Conservation (phyloP, 2,113 vertebrate genomes). For the Trinectes maculatus region DNA sequence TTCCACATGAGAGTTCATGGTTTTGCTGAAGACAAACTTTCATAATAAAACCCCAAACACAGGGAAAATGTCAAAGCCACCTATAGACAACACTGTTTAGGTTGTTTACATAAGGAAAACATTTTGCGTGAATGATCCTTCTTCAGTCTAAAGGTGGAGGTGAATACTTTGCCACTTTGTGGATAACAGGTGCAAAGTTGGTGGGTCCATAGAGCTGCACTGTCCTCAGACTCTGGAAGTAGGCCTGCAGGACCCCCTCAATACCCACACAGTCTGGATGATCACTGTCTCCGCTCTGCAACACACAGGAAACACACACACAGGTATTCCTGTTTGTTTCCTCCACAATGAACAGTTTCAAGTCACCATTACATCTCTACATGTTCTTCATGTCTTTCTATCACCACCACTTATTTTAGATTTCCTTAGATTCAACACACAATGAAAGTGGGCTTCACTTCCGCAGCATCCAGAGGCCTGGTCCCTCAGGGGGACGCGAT, state of each 20-base stretch:
- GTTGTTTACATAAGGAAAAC: too few relatives aligned
- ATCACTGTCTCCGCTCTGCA: slow-evolving; percentile 63
- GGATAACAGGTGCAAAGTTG: slow-evolving; percentile 94
- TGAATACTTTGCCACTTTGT: slow-evolving; percentile 90
- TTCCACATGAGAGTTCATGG: too few relatives aligned
- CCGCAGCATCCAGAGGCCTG: slow-evolving; percentile 25
- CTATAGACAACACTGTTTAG: too few relatives aligned
- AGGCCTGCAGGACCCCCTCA: slow-evolving; percentile 90
- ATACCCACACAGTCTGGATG: slow-evolving; percentile 75
- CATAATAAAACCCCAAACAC: too few relatives aligned
- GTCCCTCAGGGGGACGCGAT: slow-evolving; percentile 56
- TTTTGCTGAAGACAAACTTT: too few relatives aligned
- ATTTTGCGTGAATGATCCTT: too few relatives aligned
- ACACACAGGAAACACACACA: slow-evolving; percentile 3
- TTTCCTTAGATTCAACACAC: background rate
- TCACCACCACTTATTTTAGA: background rate
- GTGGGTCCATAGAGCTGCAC: slow-evolving; percentile 95
- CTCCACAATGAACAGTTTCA: background rate
- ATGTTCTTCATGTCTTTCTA: background rate
- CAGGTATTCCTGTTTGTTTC: too few relatives aligned
- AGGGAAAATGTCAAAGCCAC: too few relatives aligned
- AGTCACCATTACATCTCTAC: too few relatives aligned
- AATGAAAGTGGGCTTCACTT: slow-evolving; percentile 6
- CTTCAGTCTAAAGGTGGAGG: too few relatives aligned
- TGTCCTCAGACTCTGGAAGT: slow-evolving; percentile 90